Evolutionary conservation across 2,888 invertebrate genomes (phyloP).

Genomic region (Oeneis ivallda): DNA sequence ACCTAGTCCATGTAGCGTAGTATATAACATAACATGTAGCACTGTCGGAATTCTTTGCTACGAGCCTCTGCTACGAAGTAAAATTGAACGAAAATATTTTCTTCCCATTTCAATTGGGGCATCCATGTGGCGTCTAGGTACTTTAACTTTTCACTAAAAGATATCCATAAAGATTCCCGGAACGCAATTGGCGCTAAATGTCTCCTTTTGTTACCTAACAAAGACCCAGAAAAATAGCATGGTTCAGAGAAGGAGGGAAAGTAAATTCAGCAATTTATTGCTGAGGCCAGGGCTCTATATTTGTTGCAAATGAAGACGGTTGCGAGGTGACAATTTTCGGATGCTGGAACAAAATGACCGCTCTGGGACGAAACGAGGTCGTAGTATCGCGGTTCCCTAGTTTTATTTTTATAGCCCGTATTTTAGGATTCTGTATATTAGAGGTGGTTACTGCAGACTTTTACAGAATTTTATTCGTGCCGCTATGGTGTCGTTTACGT

Average conservation of each 20-base stretch:
- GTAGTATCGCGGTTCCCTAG: constrained; percentile 52
- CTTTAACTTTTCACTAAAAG: constrained; percentile 20
- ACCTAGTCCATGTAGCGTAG: not conserved
- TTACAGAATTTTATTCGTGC: constrained; percentile 30
- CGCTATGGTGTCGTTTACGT: constrained; percentile 21
- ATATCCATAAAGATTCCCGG: constrained; percentile 44
- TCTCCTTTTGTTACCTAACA: constrained; percentile 67
- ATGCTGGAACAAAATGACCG: constrained; percentile 67
- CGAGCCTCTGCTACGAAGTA: constrained; percentile 7
- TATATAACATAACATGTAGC: not conserved
- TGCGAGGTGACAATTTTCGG: constrained; percentile 77
- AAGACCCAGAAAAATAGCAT: constrained; percentile 73
- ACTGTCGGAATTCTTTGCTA: constrained; percentile 21
- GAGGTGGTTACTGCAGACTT: constrained; percentile 34
- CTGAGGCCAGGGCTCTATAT: constrained; percentile 68
- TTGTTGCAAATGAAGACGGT: constrained; percentile 79
- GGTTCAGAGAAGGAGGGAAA: constrained; percentile 66
- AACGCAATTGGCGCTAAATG: constrained; percentile 66
- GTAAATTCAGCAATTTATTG: constrained; percentile 78
- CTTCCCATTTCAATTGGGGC: constrained; percentile 21
- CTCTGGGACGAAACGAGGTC: constrained; percentile 55
- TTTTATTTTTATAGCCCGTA: constrained; percentile 57
- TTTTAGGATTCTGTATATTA: constrained; percentile 42
- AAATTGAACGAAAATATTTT: constrained; percentile 29
- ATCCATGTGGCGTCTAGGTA: constrained; percentile 2